A percentile compares a stretch with the other conserved stretches of the same genome.
Evolutionary conservation across 2,113 vertebrate species (phyloP).

Genomic region (Nymphicus hollandicus): DNA sequence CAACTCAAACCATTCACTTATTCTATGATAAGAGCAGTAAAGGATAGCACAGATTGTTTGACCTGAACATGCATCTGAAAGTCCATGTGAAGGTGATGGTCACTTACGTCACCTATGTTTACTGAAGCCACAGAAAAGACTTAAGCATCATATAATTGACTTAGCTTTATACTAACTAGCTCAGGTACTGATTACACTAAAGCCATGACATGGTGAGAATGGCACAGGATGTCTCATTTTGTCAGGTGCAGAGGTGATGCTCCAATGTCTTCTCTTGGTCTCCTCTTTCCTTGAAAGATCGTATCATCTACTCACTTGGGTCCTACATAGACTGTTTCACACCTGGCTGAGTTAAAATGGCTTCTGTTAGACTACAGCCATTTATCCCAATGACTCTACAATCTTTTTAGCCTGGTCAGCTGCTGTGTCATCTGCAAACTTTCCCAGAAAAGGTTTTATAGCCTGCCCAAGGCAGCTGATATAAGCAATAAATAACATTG

Average conservation of each 20-base stretch:
- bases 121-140: background rate
- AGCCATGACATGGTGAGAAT: background rate
- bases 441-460: conserved; percentile 10
- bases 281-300: background rate
- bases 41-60: background rate
- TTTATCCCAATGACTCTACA: background rate
- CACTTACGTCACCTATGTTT: background rate
- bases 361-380: background rate
- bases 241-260: background rate
- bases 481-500: background rate
- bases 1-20: background rate
- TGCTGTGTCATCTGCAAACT: background rate
- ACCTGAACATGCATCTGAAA: background rate
- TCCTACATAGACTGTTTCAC: background rate
- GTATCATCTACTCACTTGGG: background rate
- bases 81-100: background rate
- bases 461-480: background rate
- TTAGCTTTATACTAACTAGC: background rate
- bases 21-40: background rate
- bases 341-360: background rate
- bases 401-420: background rate
- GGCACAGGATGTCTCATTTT: background rate
- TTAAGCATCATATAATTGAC: background rate
- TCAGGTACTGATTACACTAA: background rate
- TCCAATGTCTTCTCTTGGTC: background rate